Evolutionary conservation across 1,140 invertebrate genomes (phyloP), one percentile per base, ranked within the genome.

Genomic region (Trachymyrmex septentrionalis): DNA sequence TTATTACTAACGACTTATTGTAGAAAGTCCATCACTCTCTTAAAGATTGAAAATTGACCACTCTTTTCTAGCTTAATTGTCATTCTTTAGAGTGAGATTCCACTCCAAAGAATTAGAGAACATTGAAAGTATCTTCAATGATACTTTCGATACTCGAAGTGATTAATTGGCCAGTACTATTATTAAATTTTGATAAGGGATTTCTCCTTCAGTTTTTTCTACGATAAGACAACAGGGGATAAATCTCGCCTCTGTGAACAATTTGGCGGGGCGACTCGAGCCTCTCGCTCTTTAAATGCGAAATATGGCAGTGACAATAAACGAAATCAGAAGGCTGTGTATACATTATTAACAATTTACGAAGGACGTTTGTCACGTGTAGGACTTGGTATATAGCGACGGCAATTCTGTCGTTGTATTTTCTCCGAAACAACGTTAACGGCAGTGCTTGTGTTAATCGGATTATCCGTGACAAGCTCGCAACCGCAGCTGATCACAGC

Each of bases 391-490:
- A 21, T 69, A 53, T 24, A 38, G 48, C 30, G 48, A 84, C 67
- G 67, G 63, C 69, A 73, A 73, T 84, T 84, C 24, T 73, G 27
- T 84, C 80, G 80, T 84, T 84, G 69, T 84, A 82, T 82, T 30
- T 72, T 21, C 24, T 61, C 53, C 63, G n/a, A 61, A 61, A 71
- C 30, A 73, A 50, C 19, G 12, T 48, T 72, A 72, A 82, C 69
- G 69, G 67, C 55, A 84, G 69, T 84, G 80, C 38, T 48, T 61
- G 6, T 27, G 53, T 81, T 38, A 55, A 82, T 59, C 38, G 16
- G 38, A 21, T 81, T 21, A n/a, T 59, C 57, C 21, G 30, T 21
- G 27, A 71, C 24, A 48, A 3, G 21, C 16, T 50, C 3, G 12
- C 30, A 21, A 80, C 16, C 19, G 9, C 55, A 57, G n/a, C 55